Evolutionary conservation across 2,888 invertebrate species (phyloP).

Genomic region (Phalera bucephala): DNA sequence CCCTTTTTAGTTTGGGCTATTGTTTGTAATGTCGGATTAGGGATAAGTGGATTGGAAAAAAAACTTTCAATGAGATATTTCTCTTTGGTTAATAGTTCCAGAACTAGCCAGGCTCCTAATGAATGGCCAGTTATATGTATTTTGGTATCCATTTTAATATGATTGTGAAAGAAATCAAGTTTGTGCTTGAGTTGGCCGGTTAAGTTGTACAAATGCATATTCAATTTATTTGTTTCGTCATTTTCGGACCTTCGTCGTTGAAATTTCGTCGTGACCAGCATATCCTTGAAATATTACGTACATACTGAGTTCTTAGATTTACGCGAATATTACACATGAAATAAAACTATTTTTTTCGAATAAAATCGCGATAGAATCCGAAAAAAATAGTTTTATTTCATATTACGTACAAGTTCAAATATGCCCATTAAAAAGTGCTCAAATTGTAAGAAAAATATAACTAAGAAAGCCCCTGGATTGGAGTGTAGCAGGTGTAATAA

Average conservation of each 20-base stretch:
- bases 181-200: constrained; percentile 24
- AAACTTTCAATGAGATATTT: constrained; percentile 12
- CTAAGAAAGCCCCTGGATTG: too few species aligned
- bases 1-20: constrained; percentile 18
- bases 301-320: too few species aligned
- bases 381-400: too few species aligned
- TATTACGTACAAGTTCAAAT: too few species aligned
- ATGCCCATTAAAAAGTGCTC: too few species aligned
- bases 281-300: too few species aligned
- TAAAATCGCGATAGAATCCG: too few species aligned
- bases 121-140: constrained; percentile 23
- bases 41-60: constrained; percentile 18
- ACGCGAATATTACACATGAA: too few species aligned
- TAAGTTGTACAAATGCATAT: too few species aligned
- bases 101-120: constrained; percentile 20
- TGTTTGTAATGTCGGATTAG: constrained; percentile 24
- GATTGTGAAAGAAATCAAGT: constrained; percentile 15
- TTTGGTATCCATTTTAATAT: constrained; percentile 10
- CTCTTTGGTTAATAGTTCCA: constrained; percentile 21
- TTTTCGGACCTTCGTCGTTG: constrained; percentile 1
- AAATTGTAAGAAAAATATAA: too few species aligned
- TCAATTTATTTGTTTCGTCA: not conserved
- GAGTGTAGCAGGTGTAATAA: too few species aligned
- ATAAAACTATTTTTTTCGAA: too few species aligned
- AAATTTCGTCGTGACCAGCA: constrained; percentile 8